Evolutionary conservation across 2,113 vertebrate species (phyloP), one percentile per base, ranked within the genome.

Genomic region (Peromyscus polionotus): DNA sequence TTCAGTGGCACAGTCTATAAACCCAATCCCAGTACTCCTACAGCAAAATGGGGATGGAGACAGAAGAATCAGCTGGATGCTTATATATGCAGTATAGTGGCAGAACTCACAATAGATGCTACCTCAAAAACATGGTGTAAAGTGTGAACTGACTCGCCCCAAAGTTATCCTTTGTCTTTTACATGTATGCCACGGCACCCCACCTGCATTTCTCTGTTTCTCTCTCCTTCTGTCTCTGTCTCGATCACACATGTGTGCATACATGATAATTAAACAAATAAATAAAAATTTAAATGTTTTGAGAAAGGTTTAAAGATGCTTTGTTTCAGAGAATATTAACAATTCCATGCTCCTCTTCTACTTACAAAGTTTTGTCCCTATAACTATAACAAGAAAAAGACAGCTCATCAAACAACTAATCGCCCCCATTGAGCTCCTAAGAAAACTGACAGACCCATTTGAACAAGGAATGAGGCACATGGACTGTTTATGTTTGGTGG

Each of bases 231-330:
- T 33, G 59, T 63, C n/a, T 48, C 63, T 86, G 42, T 48, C 63
- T 67, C 2, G 33, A 9, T 33, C 42, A 86, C 24, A 67, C 24
- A 31, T 10, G 5, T 63, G 1, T 86, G 42, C 59, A 42, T 9
- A 65, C 63, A 63, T 42, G 65, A 48, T 33, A 33, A 85, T 31
- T 11, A 42, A 85, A 45, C 26, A 24, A 24, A 77, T 28, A 76
- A 33, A 59, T 59, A 68, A 33, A 31, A 33, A 45, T 65, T 85
- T 48, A 48, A 48, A 36, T 9, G 13, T 48, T 86, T 70, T 88
- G 45, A 54, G 19, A 26, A 87, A 75, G 26, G n/a, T 91, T 92
- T 76, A 93, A 88, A 26, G 11, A 57, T 95, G 16, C 73, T 95
- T 96, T 87, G 1, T 85, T 95, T 86, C 26, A 77, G 54, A 93